These are phyloP conservation scores for Penelope pileata DNA, from an alignment of 2,113 vertebrate genomes.

Conservation along the genomic window DNA sequence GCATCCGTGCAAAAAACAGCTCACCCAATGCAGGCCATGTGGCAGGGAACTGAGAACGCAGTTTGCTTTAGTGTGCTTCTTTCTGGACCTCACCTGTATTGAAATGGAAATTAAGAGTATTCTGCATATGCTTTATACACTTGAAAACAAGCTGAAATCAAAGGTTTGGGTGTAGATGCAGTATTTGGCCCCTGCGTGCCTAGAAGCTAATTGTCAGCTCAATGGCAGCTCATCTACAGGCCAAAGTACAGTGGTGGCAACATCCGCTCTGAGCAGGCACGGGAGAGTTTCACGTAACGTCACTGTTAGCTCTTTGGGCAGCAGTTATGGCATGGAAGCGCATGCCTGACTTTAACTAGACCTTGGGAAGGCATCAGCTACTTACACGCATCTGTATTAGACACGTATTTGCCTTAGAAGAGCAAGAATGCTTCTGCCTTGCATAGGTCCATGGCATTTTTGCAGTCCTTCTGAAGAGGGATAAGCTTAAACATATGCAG, in stretches of 20 bases:
- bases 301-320: background rate
- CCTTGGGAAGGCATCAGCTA: background rate
- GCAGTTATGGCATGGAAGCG: background rate
- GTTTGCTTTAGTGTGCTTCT: background rate
- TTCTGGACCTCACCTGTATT: background rate
- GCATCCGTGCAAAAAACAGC: background rate
- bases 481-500: background rate
- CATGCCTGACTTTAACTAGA: background rate
- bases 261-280: background rate
- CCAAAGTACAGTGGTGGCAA: background rate
- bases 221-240: background rate
- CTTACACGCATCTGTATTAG: background rate
- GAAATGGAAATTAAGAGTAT: background rate
- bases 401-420: background rate
- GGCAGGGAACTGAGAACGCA: background rate
- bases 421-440: background rate
- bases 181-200: background rate
- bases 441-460: background rate
- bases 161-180: background rate
- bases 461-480: background rate
- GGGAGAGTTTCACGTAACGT: background rate
- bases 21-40: background rate
- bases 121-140: background rate
- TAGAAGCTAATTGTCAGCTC: background rate
- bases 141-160: background rate